Percentiles rank a stretch among this genome's conserved stretches.
Conservation (phyloP, 1,140 invertebrate species). For the Epicauta chinensis region DNA sequence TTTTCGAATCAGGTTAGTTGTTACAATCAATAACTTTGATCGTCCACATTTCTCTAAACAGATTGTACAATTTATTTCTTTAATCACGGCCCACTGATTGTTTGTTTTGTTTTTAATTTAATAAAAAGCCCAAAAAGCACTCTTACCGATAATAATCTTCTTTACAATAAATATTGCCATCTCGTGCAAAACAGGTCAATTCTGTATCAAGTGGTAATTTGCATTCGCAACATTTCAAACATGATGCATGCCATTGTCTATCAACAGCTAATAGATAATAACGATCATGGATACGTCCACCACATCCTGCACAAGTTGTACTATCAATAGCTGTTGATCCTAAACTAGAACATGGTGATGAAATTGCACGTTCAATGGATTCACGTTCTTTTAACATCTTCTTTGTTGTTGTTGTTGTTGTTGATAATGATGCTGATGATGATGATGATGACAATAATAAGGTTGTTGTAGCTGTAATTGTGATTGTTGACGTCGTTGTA, state of each 20-base stretch:
- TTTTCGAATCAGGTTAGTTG: no score
- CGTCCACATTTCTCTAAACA: no score
- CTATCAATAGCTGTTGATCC: constrained; percentile 33
- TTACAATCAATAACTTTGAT: no score
- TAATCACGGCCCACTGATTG: no score
- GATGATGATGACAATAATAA: neutral
- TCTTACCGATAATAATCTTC: constrained; percentile 90
- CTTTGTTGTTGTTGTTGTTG: no score
- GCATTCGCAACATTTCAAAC: constrained; percentile 83
- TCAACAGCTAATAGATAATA: constrained; percentile 86
- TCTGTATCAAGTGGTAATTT: constrained; percentile 76
- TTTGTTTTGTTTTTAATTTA: no score
- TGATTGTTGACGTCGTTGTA: neutral
- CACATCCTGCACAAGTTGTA: constrained; percentile 39
- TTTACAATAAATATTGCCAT: constrained; percentile 91
- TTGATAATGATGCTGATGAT: no score
- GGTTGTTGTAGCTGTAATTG: neutral
- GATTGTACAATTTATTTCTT: no score
- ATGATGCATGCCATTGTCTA: constrained; percentile 81
- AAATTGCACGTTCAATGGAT: constrained; percentile 31
- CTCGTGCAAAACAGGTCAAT: constrained; percentile 81
- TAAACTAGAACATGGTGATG: constrained; percentile 38
- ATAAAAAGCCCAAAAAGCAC: neutral
- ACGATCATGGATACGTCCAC: constrained; percentile 42
- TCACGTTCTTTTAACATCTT: constrained; percentile 42